Percentiles rank a stretch among this genome's conserved stretches.
These are phyloP conservation scores for Leptinotarsa tumamoca DNA, from an alignment of 2,888 invertebrate species.

Conservation along the genomic window DNA sequence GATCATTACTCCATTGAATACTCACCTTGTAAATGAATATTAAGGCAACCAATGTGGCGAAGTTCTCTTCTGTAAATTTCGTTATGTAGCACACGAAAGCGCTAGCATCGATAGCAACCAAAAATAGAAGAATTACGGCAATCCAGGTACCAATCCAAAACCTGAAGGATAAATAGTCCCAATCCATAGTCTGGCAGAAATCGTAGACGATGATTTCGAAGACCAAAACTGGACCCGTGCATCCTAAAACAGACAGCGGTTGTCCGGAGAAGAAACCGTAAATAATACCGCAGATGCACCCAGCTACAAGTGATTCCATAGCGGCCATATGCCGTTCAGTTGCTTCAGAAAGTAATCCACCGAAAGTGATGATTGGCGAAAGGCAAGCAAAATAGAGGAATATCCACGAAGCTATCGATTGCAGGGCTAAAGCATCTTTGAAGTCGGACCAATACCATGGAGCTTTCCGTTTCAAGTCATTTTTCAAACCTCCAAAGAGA, in stretches of 20 bases:
- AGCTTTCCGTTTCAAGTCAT: conserved; percentile 90
- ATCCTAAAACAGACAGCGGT: conserved; percentile 93
- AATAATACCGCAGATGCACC: conserved; percentile 92
- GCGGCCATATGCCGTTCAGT: conserved; percentile 92
- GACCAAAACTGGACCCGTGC: conserved; percentile 96
- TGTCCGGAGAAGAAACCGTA: conserved; percentile 97
- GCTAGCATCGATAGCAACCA: conserved; percentile 95
- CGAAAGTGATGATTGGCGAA: conserved; percentile 98
- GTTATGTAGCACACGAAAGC: conserved; percentile 98
- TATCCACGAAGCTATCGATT: conserved; percentile 96
- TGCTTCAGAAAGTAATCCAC: conserved; percentile 93
- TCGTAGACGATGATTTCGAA: conserved; percentile 97
- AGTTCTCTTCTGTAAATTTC: conserved; percentile 97
- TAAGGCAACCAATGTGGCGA: conserved; percentile 95
- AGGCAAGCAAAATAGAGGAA: conserved; percentile 97
- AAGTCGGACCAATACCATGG: conserved; percentile 94
- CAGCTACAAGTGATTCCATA: conserved; percentile 90
- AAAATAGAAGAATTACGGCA: conserved; percentile 81
- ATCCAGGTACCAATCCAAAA: conserved; percentile 98
- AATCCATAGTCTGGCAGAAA: conserved; percentile 83
- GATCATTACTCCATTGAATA: not conserved
- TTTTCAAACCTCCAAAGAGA: conserved; percentile 73
- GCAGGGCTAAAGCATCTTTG: conserved; percentile 90
- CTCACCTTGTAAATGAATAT: conserved; percentile 96
- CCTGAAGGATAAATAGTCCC: conserved; percentile 94